A percentile compares a stretch with the other conserved stretches of the same genome.
Conservation (phyloP, 2,888 invertebrate genomes). For the Prenolepis imparis region DNA sequence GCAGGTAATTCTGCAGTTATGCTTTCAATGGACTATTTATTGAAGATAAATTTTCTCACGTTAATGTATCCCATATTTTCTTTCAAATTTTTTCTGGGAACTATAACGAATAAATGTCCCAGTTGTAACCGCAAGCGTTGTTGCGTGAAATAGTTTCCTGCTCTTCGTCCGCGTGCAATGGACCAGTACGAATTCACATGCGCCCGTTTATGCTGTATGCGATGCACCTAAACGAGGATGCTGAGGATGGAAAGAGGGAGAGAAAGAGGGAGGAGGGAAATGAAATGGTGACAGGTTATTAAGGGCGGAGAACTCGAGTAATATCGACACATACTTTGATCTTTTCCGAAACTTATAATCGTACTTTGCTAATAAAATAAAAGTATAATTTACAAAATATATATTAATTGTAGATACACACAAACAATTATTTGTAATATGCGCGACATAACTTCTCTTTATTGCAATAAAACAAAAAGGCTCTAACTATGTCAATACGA, state of each 20-base stretch:
- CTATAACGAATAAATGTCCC: slow-evolving; percentile 31
- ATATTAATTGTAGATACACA: background rate
- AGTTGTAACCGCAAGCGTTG: slow-evolving; percentile 40
- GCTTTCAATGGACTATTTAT: background rate
- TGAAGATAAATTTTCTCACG: background rate
- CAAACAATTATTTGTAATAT: background rate
- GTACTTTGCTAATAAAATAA: too few relatives aligned
- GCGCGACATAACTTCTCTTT: background rate
- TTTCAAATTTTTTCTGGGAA: slow-evolving; percentile 20
- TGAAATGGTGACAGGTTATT: slow-evolving; percentile 25
- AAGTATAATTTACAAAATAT: background rate
- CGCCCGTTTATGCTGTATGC: slow-evolving; percentile 63
- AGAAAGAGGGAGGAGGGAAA: background rate
- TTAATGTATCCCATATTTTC: background rate
- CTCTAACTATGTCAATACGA: too few relatives aligned
- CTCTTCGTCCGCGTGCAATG: slow-evolving; percentile 30
- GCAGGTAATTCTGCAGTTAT: background rate
- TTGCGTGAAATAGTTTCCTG: slow-evolving; percentile 75
- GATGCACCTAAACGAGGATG: slow-evolving; percentile 71
- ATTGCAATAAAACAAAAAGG: too few relatives aligned
- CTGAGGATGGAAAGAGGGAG: background rate
- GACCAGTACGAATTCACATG: slow-evolving; percentile 31
- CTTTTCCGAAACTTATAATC: background rate
- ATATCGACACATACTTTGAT: background rate
- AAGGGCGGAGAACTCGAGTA: slow-evolving; percentile 22